phyloP scores from a whole-genome alignment of 2,888 invertebrate genomes.

The Ennomos quercinarius region DNA sequence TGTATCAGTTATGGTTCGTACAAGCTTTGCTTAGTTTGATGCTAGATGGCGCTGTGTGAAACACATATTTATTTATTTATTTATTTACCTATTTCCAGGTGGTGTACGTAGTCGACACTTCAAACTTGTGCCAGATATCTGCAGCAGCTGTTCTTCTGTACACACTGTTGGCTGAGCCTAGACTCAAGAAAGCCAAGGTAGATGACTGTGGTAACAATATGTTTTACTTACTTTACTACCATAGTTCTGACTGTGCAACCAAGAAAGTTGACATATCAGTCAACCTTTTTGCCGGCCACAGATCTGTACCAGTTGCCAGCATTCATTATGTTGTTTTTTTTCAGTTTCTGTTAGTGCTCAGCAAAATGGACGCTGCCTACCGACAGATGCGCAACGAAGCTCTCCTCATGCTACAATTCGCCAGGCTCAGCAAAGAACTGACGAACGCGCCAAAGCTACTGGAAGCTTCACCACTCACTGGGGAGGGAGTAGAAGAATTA shows the following conservation, averaged over 20 bases:
- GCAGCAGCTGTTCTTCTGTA: conserved; percentile 93
- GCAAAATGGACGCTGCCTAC: conserved; percentile 95
- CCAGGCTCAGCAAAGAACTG: conserved; percentile 88
- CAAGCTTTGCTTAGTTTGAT: no score
- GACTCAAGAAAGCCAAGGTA: conserved; percentile 88
- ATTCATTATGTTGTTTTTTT: no score
- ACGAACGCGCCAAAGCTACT: conserved; percentile 88
- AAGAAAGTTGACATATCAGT: no score
- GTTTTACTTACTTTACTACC: no score
- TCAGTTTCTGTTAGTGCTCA: conserved; percentile 89
- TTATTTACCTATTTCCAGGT: conserved; percentile 81
- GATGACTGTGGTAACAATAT: no score
- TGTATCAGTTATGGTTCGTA: no score
- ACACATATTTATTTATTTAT: no score
- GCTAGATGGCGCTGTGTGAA: no score
- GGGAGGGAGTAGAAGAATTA: conserved; percentile 88
- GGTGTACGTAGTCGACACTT: conserved; percentile 93
- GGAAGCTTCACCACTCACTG: conserved; percentile 91
- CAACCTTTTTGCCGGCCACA: no score
- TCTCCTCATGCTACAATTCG: conserved; percentile 91
- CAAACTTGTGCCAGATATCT: conserved; percentile 94
- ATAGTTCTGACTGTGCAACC: no score
- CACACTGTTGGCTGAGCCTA: conserved; percentile 90
- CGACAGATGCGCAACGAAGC: conserved; percentile 95
- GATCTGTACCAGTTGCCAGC: no score